A percentile compares a stretch with the other conserved stretches of the same genome.
Evolutionary conservation across 2,888 invertebrate genomes (phyloP).

Genomic region (Orchesella flavescens): DNA sequence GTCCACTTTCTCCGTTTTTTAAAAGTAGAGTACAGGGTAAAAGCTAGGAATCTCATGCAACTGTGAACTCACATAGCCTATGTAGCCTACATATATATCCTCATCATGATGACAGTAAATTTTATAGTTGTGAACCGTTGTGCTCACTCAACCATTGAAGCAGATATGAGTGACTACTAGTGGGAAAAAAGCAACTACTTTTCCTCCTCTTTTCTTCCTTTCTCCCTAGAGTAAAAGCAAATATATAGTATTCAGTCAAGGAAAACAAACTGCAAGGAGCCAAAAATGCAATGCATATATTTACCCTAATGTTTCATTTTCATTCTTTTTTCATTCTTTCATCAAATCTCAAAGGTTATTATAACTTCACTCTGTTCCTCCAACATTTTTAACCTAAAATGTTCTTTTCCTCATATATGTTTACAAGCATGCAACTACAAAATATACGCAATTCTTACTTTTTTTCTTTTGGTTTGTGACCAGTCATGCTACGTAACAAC

Average conservation of each 20-base stretch:
- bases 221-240: neutral
- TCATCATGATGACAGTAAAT: too few species aligned
- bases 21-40: neutral
- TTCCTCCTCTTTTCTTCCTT: neutral
- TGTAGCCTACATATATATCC: neutral
- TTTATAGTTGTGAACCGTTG: neutral
- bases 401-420: too few species aligned
- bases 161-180: slow-evolving; percentile 7
- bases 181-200: neutral
- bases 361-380: slow-evolving; percentile 4
- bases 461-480: slow-evolving; percentile 4
- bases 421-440: slow-evolving; percentile 23
- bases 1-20: neutral
- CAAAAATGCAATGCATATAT: neutral
- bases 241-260: slow-evolving; percentile 3
- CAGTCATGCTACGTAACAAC: slow-evolving; percentile 34
- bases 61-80: neutral
- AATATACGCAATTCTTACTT: slow-evolving; percentile 22
- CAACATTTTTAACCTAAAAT: neutral
- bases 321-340: too few species aligned
- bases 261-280: neutral
- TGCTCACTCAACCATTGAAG: slow-evolving; percentile 11
- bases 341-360: slow-evolving; percentile 13
- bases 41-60: slow-evolving; percentile 21
- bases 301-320: slow-evolving; percentile 3